Conservation (phyloP, 1,140 invertebrate species). For the Drosophila neocordata region DNA sequence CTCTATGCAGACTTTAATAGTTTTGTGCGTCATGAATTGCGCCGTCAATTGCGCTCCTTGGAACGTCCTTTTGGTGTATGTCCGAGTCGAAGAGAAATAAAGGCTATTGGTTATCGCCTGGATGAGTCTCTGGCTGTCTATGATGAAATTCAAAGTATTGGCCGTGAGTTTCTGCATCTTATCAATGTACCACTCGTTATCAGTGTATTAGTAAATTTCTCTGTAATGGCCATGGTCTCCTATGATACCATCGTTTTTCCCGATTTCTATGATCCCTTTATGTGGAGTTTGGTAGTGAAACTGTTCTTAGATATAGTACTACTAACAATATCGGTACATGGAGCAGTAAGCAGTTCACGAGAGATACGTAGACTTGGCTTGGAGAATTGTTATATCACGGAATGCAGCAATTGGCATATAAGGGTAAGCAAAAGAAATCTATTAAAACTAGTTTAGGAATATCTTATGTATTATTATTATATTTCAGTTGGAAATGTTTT, state of each 20-base stretch:
- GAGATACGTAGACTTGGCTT: conserved; percentile 40
- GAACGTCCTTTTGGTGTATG: conserved; percentile 30
- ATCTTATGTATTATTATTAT: no score
- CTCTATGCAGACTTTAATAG: conserved; percentile 54
- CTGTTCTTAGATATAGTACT: conserved; percentile 59
- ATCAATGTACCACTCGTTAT: conserved; percentile 50
- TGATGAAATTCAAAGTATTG: conserved; percentile 53
- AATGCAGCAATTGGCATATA: conserved; percentile 52
- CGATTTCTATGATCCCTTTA: neutral
- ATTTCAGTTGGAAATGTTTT: conserved; percentile 54
- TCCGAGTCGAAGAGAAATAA: conserved; percentile 30
- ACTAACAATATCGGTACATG: conserved; percentile 56
- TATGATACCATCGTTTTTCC: conserved; percentile 46
- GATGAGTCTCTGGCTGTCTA: conserved; percentile 62
- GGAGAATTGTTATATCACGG: conserved; percentile 54
- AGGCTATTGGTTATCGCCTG: conserved; percentile 36
- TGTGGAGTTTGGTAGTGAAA: conserved; percentile 52
- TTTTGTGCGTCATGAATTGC: conserved; percentile 50
- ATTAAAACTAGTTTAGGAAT: neutral
- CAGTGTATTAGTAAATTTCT: conserved; percentile 36
- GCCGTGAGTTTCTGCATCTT: conserved; percentile 43
- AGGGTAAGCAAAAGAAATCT: conserved; percentile 20
- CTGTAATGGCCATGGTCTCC: conserved; percentile 40
- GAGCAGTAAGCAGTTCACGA: conserved; percentile 52
- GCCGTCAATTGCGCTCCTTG: conserved; percentile 53